phyloP scores from a whole-genome alignment of 2,888 invertebrate species.

The Barypeithes pellucidus region DNA sequence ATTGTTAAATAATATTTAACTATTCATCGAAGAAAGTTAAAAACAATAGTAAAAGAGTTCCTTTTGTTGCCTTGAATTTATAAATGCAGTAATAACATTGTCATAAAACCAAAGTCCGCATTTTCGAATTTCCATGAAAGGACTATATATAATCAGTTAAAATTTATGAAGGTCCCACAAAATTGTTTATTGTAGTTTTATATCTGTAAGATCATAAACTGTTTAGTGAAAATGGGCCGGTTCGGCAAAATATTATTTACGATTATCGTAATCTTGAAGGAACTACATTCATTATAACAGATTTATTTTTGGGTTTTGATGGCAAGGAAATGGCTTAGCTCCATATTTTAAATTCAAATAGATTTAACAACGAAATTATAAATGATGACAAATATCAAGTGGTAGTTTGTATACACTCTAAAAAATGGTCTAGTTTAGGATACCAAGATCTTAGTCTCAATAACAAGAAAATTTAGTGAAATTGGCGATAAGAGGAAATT shows the following conservation, averaged over 20 bases:
- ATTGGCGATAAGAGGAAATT: too few species aligned
- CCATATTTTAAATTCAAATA: too few species aligned
- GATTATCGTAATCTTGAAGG: neutral
- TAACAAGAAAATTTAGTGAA: too few species aligned
- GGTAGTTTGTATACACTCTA: too few species aligned
- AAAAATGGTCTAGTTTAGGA: too few species aligned
- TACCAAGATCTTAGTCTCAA: too few species aligned
- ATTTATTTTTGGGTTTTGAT: too few species aligned
- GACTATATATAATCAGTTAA: slow-evolving; percentile 10
- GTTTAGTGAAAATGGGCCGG: neutral
- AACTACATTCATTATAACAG: neutral
- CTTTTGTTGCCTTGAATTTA: neutral
- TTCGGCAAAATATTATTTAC: slow-evolving; percentile 8
- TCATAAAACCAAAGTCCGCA: slow-evolving; percentile 9
- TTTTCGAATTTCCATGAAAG: slow-evolving; percentile 3
- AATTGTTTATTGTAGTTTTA: slow-evolving; percentile 12
- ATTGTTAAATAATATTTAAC: too few species aligned
- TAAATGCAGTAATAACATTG: neutral
- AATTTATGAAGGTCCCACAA: slow-evolving; percentile 20
- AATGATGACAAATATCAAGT: too few species aligned
- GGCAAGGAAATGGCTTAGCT: too few species aligned
- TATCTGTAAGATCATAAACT: slow-evolving; percentile 10
- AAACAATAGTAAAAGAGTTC: neutral
- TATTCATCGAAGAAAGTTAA: neutral
- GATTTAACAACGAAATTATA: too few species aligned